Evolutionary conservation across 2,113 vertebrate species (phyloP), one percentile per base, ranked within the genome.

Genomic region (Leucopsar rothschildi): DNA sequence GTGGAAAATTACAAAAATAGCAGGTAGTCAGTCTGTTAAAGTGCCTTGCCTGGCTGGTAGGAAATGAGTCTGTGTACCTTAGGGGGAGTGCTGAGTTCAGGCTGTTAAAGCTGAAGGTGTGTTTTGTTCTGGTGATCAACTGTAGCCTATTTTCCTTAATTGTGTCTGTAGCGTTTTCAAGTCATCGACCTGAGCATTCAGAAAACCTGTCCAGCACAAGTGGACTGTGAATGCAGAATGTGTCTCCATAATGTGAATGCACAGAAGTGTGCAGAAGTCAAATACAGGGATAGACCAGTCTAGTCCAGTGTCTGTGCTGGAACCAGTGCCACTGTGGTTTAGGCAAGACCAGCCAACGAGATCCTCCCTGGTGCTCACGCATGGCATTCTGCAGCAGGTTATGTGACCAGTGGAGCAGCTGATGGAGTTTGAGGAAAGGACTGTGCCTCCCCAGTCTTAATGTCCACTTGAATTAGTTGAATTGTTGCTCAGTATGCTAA

Each of bases 221-320:
- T 9, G 49, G 35, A 1, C 42, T 23, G 27, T 28, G 71, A 20
- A 9, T 20, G 22, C 53, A 40, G 23, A 9, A 20, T 8, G 4
- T 85, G 27, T 64, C 59, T 61, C 13, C 7, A 1, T 17, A 13
- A 6, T 28, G 23, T 10, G 40, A 44, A 3, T 17, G 53, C 40
- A 47, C 4, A 71, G 55, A 31, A 42, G 20, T 0, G 44, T 10
- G 47, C 45, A 49, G 25, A 21, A 31, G 31, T 6, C 45, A 53
- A 9, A 0, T 15, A 5, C 14, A 1, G 13, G 18, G 28, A 3
- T 29, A 16, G 27, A 3, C 44, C 11, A 1, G 24, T 17, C 63
- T 35, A 4, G 57, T 12, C 27, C 2, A 0, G 21, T 16, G 39
- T 18, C 47, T 25, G 28, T 21, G 1, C 33, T 31, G 65, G 21